These are phyloP conservation scores for Psittacus erithacus DNA, from an alignment of 2,113 vertebrate species.

Conservation along the genomic window DNA sequence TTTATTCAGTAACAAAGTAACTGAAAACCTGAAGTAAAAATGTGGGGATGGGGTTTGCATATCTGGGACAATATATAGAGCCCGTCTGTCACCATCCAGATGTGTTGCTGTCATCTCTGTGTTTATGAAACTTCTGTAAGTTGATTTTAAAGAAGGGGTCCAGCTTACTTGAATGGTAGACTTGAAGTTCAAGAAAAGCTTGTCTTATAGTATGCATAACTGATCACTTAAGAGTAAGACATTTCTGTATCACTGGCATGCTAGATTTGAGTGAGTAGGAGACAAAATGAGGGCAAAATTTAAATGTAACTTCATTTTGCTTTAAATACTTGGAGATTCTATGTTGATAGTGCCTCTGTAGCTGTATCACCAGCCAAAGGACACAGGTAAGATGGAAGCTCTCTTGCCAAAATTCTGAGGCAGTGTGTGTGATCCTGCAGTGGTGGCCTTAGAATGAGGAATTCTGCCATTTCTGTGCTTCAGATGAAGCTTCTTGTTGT, in stretches of 20 bases:
- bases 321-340: not conserved
- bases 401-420: not conserved
- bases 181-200: not conserved
- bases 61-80: not conserved
- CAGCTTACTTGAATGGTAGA: not conserved
- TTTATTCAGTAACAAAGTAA: not conserved
- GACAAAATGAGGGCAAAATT: not conserved
- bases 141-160: not conserved
- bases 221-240: not conserved
- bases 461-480: too few relatives aligned
- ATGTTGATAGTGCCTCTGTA: not conserved
- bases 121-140: not conserved
- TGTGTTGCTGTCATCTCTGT: not conserved
- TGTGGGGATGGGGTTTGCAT: not conserved
- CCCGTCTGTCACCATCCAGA: not conserved
- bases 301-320: not conserved
- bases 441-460: not conserved
- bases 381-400: not conserved
- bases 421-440: accelerated
- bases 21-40: not conserved
- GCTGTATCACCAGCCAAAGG: not conserved
- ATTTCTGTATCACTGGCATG: not conserved
- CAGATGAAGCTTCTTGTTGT: not conserved
- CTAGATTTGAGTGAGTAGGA: not conserved
- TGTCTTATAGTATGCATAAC: not conserved